Conservation (phyloP, 1,140 invertebrate genomes). For the Magallana gigas region DNA sequence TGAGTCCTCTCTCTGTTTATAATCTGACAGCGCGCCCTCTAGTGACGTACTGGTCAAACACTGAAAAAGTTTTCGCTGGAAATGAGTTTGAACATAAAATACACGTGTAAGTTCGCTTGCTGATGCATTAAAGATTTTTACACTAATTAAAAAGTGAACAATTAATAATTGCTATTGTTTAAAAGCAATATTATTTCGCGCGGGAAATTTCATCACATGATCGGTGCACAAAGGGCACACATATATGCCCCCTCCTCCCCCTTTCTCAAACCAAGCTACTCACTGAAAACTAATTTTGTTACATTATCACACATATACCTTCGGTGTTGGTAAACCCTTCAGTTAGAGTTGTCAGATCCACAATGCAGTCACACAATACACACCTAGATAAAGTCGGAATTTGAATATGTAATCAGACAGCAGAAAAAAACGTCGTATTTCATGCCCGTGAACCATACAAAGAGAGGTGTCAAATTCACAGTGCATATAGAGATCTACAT, state of each 20-base stretch:
- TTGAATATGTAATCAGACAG: slow-evolving; percentile 24
- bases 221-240: background rate
- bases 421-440: slow-evolving; percentile 16
- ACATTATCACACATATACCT: too few species aligned
- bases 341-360: too few species aligned
- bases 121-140: too few species aligned
- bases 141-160: too few species aligned
- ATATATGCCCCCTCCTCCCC: background rate
- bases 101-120: too few species aligned
- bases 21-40: slow-evolving; percentile 1
- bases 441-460: slow-evolving; percentile 14
- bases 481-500: background rate
- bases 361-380: background rate
- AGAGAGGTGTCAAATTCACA: slow-evolving; percentile 27
- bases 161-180: too few species aligned
- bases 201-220: background rate
- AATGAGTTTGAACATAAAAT: too few species aligned
- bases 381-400: slow-evolving; percentile 10
- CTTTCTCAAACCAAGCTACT: background rate
- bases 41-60: background rate
- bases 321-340: too few species aligned
- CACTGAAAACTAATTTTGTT: background rate
- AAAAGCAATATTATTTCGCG: background rate
- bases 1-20: slow-evolving; percentile 35
- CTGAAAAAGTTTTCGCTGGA: background rate